These are phyloP conservation scores for Muscidifurax raptorellus DNA, from an alignment of 1,140 invertebrate genomes.

Conservation along the genomic window DNA sequence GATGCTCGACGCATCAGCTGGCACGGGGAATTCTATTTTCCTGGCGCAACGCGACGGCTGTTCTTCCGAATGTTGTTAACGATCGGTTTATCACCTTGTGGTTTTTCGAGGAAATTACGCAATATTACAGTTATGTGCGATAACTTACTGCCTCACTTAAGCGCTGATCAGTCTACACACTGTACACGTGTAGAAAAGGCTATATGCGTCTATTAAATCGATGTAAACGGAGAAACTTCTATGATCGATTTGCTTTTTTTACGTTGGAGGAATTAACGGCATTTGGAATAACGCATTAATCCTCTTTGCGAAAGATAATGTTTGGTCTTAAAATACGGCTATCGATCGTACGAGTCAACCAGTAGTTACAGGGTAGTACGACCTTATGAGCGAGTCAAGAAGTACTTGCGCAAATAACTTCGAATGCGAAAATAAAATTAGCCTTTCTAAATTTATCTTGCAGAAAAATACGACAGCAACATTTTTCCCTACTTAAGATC, in stretches of 20 bases:
- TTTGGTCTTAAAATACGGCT: slow-evolving; percentile 35
- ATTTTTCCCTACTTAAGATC: neutral
- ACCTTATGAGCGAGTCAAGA: slow-evolving; percentile 7
- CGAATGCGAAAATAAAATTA: no score
- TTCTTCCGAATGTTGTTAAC: no score
- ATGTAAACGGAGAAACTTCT: neutral
- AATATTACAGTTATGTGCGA: no score
- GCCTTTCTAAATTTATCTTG: no score
- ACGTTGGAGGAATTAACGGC: neutral
- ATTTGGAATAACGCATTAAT: slow-evolving; percentile 11
- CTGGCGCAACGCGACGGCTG: no score
- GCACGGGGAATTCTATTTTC: neutral
- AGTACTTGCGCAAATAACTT: neutral
- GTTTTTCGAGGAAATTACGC: no score
- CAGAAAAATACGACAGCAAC: no score
- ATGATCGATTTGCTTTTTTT: neutral
- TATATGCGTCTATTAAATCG: neutral
- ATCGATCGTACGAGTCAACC: slow-evolving; percentile 13
- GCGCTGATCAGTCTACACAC: no score
- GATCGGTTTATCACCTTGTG: no score
- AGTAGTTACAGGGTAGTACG: neutral
- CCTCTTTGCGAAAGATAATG: slow-evolving; percentile 20
- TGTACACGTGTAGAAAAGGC: neutral
- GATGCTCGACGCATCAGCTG: neutral
- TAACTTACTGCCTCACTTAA: no score